These are phyloP conservation scores for Hippocampus mohnikei DNA, from an alignment of 2,113 vertebrate species.

Conservation along the genomic window DNA sequence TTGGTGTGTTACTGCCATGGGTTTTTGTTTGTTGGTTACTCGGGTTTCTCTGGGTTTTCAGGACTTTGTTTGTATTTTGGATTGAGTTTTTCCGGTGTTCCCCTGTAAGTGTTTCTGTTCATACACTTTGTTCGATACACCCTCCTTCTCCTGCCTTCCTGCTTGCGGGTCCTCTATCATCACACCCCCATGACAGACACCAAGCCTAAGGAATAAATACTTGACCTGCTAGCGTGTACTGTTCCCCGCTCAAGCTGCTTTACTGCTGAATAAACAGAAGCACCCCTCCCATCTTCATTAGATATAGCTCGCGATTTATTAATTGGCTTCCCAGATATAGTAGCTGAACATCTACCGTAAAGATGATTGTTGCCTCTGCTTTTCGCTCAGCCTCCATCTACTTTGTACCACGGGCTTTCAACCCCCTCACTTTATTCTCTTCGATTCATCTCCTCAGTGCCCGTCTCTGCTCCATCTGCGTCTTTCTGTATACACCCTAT, in stretches of 20 bases:
- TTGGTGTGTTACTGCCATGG: no score
- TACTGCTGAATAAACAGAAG: constrained; percentile 18
- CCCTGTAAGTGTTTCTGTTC: no score
- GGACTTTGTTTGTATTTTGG: no score
- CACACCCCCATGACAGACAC: no score
- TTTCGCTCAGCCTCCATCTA: neutral
- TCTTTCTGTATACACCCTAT: neutral
- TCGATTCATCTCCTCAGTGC: constrained; percentile 13
- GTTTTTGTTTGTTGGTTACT: no score
- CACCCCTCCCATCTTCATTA: constrained; percentile 43
- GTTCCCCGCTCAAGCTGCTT: constrained; percentile 27
- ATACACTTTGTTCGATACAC: no score
- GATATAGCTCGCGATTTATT: constrained; percentile 37
- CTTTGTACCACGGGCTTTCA: constrained; percentile 18
- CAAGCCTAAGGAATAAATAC: constrained; percentile 18
- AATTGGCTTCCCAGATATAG: constrained; percentile 17
- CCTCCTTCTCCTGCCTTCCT: no score
- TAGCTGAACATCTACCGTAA: constrained; percentile 24
- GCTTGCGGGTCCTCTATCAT: no score
- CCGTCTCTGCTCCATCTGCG: constrained; percentile 11
- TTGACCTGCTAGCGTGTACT: neutral
- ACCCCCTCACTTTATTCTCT: constrained; percentile 1
- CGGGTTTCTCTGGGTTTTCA: no score
- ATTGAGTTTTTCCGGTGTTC: no score
- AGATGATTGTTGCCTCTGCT: constrained; percentile 18